Base-by-base conservation (phyloP, 2,113 vertebrate species). In the Ailurus styani region DNA sequence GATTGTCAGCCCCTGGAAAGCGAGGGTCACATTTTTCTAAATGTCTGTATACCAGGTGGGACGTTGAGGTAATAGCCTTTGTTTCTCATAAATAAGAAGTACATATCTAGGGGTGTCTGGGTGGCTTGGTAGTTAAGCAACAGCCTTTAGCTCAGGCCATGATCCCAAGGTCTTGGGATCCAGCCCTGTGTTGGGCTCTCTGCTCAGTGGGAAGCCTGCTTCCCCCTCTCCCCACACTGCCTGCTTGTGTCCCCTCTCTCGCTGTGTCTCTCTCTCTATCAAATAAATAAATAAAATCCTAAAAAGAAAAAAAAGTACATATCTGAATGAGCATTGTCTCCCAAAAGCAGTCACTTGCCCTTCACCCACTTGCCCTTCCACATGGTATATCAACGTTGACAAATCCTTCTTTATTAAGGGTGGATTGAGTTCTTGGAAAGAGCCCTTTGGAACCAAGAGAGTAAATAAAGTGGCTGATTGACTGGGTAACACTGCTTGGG, bases 361-460 rank as follows among this genome's bases (percentile, higher is more conserved):
- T 31, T 45, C 12, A 9, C 42, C 12, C 25, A 15, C 77, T 25
- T 14, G 40, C 29, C n/a, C 0, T 50, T 40, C 54, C n/a, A n/a
- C 29, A 2, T 29, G 14, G 8, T 11, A 0, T 52, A 18, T 82
- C 23, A 7, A 0, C 31, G 10, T 2, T 18, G 45, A 29, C 45
- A 23, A 47, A 23, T 4, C 40, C 27, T 52, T 10, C 17, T 70
- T 70, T 64, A 27, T 50, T 37, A 45, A 82, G 37, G 20, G 25
- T 23, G 84, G 54, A 12, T 75, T 64, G 57, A 17, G 45, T 34
- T 95, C 90, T 79, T n/a, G 62, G 66, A 23, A 90, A 54, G 52
- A 57, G 45, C 37, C 68, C 17, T 95, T 68, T 40, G 54, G 86
- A 54, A 68, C 68, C 29, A 29, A 64, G 47, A 68, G 27, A 47